Evolutionary conservation across 1,140 invertebrate species (phyloP).

Genomic region (Drosophila nannoptera): DNA sequence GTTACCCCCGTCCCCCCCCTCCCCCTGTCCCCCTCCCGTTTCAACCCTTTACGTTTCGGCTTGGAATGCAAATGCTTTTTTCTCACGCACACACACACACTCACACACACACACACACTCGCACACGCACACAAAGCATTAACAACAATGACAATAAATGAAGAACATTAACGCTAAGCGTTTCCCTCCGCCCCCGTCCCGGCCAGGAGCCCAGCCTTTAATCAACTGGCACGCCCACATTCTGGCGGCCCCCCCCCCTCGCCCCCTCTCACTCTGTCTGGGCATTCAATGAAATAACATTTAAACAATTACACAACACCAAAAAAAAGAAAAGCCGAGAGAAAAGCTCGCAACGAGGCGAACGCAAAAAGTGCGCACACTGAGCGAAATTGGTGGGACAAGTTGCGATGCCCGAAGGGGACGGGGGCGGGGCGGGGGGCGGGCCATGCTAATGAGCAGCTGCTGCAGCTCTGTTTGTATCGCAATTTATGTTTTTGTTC

Average conservation of each 20-base stretch:
- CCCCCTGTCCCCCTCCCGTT: background rate
- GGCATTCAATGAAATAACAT: conserved; percentile 70
- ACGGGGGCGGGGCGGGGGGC: background rate
- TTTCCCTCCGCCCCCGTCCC: conserved; percentile 25
- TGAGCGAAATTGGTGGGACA: conserved; percentile 2
- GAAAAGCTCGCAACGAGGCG: background rate
- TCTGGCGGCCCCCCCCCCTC: no score
- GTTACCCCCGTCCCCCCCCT: background rate
- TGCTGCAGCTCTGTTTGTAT: no score
- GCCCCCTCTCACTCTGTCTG: conserved; percentile 17
- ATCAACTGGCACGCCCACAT: background rate
- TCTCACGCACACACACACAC: conserved; percentile 51
- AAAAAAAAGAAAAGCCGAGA: no score
- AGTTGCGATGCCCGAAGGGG: no score
- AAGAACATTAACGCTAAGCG: conserved; percentile 74
- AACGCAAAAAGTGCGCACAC: conserved; percentile 13
- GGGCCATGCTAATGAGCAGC: background rate
- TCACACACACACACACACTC: conserved; percentile 29
- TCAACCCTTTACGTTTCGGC: background rate
- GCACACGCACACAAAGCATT: conserved; percentile 72
- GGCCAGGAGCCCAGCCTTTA: conserved; percentile 8
- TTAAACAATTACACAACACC: conserved; percentile 60
- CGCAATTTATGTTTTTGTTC: no score
- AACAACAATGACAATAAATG: conserved; percentile 76
- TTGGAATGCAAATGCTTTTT: conserved; percentile 74